phyloP scores from a whole-genome alignment of 2,888 invertebrate genomes.

The Apodemia mormo region DNA sequence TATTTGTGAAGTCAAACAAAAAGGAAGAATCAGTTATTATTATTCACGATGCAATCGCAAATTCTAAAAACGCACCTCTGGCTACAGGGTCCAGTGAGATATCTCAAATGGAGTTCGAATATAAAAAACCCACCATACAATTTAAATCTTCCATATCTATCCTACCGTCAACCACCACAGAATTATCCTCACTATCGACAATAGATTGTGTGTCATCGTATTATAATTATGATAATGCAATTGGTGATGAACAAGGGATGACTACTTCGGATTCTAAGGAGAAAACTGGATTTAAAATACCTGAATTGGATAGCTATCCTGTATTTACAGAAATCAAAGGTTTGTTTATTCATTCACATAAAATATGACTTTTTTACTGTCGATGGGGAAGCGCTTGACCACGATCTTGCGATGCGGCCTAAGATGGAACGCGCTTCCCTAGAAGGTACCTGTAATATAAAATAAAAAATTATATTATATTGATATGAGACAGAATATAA shows the following conservation, averaged over 20 bases:
- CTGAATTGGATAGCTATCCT: background rate
- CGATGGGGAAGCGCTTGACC: no score
- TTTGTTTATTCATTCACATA: no score
- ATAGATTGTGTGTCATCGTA: background rate
- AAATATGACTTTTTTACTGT: no score
- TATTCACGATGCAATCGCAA: background rate
- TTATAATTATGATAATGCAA: background rate
- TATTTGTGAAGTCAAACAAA: conserved; percentile 14
- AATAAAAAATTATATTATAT: no score
- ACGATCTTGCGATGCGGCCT: no score
- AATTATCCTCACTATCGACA: conserved; percentile 36
- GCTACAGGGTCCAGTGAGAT: conserved; percentile 12
- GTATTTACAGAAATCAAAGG: no score
- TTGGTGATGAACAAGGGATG: no score
- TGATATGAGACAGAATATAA: no score
- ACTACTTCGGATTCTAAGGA: background rate
- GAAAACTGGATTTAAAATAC: background rate
- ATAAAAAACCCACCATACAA: conserved; percentile 35
- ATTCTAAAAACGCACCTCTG: conserved; percentile 19
- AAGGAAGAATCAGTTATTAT: background rate
- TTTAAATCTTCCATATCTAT: conserved; percentile 52
- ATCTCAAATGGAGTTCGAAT: conserved; percentile 2
- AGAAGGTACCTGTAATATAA: no score
- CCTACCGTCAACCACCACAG: conserved; percentile 46
- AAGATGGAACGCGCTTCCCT: no score